These are phyloP conservation scores for Acrocephalus scirpaceus DNA, from an alignment of 2,797 vertebrate species.

Conservation along the genomic window DNA sequence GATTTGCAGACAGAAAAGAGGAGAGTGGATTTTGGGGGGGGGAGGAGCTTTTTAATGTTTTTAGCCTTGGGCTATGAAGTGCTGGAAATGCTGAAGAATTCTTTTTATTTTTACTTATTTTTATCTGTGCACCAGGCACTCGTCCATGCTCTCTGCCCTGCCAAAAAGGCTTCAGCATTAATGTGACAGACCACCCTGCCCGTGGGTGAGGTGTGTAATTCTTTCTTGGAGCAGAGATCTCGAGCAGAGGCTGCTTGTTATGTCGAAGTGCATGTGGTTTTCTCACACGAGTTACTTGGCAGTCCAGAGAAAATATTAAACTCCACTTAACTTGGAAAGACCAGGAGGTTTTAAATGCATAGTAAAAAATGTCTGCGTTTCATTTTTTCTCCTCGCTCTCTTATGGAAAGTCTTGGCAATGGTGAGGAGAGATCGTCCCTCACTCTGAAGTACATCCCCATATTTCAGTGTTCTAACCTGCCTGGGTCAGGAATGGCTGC, in stretches of 20 bases:
- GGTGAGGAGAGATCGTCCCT: not conserved
- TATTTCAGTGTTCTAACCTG: not conserved
- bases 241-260: constrained; percentile 66
- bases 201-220: constrained; percentile 66
- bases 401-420: not conserved
- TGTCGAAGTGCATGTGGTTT: constrained; percentile 69
- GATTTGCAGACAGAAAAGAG: not conserved
- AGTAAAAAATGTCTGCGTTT: constrained; percentile 41
- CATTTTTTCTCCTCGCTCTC: constrained; percentile 3
- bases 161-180: constrained; percentile 60
- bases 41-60: constrained; percentile 11
- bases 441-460: not conserved
- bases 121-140: constrained; percentile 54
- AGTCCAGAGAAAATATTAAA: constrained; percentile 60
- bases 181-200: constrained; percentile 71
- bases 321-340: constrained; percentile 60
- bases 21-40: not conserved
- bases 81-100: constrained; percentile 46
- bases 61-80: constrained; percentile 33
- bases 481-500: not conserved
- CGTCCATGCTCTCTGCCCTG: constrained; percentile 41
- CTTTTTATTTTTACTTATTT: constrained; percentile 29
- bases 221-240: constrained; percentile 49
- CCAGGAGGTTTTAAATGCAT: not conserved
- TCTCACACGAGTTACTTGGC: constrained; percentile 66